Evolutionary conservation across 1,140 invertebrate species (phyloP).

Genomic region (Latrodectus geometricus): DNA sequence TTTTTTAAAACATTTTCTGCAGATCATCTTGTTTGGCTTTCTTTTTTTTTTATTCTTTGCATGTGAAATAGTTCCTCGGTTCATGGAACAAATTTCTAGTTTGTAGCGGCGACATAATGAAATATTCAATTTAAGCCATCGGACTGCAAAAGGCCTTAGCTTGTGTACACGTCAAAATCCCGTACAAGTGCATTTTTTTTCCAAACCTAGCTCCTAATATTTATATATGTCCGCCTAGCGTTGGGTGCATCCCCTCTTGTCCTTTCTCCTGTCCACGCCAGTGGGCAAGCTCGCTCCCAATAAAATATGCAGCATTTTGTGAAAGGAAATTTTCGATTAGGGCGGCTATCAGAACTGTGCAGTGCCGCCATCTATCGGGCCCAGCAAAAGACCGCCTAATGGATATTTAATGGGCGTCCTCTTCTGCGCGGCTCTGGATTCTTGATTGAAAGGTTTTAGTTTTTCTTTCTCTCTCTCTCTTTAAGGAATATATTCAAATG

Average conservation of each 20-base stretch:
- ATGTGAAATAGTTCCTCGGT: neutral
- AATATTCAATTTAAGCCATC: conserved; percentile 42
- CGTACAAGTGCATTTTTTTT: neutral
- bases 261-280: conserved; percentile 1
- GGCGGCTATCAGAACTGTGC: neutral
- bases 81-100: neutral
- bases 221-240: neutral
- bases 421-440: neutral
- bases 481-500: conserved; percentile 21
- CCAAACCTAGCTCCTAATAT: neutral
- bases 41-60: too few species aligned
- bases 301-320: conserved; percentile 51
- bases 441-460: conserved; percentile 8
- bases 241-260: neutral
- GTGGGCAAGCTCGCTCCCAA: conserved; percentile 20
- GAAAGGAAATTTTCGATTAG: neutral
- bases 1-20: too few species aligned
- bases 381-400: conserved; percentile 30
- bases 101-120: conserved; percentile 12
- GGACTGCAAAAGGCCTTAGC: neutral
- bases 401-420: conserved; percentile 59
- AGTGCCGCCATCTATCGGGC: conserved; percentile 52
- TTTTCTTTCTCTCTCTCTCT: neutral
- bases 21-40: too few species aligned
- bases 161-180: neutral